Conservation (phyloP, 2,113 vertebrate species). For the Brienomyrus brachyistius region DNA sequence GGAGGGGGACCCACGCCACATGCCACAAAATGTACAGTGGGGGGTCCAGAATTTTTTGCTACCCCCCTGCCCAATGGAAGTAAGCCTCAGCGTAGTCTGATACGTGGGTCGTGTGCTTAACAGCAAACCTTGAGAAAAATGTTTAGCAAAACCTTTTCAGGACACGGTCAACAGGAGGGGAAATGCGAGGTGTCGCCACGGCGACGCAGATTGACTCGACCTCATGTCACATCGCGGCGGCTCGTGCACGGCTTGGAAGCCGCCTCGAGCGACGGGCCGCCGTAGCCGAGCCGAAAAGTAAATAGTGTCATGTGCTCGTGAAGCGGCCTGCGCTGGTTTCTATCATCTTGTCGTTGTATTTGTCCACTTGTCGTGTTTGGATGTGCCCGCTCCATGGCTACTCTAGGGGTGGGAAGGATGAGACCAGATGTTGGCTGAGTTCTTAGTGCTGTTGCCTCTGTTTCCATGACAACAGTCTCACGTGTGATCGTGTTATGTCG, state of each 20-base stretch:
- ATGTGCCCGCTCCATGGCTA: background rate
- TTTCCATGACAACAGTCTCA: background rate
- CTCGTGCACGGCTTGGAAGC: background rate
- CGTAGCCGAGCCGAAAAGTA: background rate
- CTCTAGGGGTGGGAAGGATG: background rate
- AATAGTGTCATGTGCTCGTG: background rate
- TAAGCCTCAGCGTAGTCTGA: background rate
- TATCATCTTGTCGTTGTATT: constrained; percentile 7
- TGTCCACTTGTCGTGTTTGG: background rate
- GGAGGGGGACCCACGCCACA: background rate
- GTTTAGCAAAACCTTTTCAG: constrained; percentile 18
- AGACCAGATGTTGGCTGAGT: background rate
- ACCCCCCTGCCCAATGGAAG: background rate
- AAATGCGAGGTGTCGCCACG: too few species aligned
- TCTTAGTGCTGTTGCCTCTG: background rate
- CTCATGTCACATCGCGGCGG: background rate
- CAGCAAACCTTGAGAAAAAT: background rate
- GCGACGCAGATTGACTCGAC: background rate
- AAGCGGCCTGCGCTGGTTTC: background rate
- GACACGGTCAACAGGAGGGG: background rate
- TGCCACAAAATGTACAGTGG: background rate
- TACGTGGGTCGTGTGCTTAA: background rate
- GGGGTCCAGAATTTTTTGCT: background rate
- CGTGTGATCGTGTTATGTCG: background rate
- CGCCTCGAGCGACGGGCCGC: background rate